Evolutionary conservation across 2,888 invertebrate species (phyloP).

Genomic region (Scaptomyza caliginosa): DNA sequence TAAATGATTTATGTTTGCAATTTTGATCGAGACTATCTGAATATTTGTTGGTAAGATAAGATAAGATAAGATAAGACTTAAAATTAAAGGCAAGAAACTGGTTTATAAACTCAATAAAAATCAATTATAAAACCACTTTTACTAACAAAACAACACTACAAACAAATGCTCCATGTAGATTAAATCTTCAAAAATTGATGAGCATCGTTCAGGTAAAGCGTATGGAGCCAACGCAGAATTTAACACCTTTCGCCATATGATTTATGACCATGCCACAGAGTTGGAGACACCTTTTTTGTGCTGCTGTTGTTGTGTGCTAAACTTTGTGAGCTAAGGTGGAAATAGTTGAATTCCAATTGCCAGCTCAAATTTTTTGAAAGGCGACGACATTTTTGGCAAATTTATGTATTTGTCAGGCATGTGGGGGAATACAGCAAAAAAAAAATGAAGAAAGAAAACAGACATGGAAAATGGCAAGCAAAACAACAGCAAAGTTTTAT

Average conservation of each 20-base stretch:
- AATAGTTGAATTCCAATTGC: conserved; percentile 73
- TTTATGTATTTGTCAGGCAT: conserved; percentile 81
- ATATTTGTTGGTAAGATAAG: too few relatives aligned
- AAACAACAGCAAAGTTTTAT: conserved; percentile 65
- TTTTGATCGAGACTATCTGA: not conserved
- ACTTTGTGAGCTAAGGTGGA: conserved; percentile 34
- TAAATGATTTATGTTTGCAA: conserved; percentile 3
- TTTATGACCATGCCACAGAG: conserved; percentile 55
- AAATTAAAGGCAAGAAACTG: not conserved
- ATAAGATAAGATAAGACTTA: too few relatives aligned
- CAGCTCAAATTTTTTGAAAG: conserved; percentile 78
- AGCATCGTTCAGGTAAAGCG: conserved; percentile 19
- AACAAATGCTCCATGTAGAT: conserved; percentile 35
- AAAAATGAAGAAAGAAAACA: conserved; percentile 21
- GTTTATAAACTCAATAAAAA: not conserved
- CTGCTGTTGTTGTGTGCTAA: not conserved
- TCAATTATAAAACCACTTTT: not conserved
- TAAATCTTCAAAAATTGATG: conserved; percentile 62
- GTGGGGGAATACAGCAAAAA: conserved; percentile 26
- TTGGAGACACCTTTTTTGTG: conserved; percentile 14
- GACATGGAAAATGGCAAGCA: conserved; percentile 23
- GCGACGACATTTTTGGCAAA: conserved; percentile 82
- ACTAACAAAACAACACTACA: not conserved
- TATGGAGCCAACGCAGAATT: conserved; percentile 32
- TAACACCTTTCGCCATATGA: conserved; percentile 53